phyloP scores from a whole-genome alignment of 2,797 vertebrate genomes.

The Thamnophis elegans region DNA sequence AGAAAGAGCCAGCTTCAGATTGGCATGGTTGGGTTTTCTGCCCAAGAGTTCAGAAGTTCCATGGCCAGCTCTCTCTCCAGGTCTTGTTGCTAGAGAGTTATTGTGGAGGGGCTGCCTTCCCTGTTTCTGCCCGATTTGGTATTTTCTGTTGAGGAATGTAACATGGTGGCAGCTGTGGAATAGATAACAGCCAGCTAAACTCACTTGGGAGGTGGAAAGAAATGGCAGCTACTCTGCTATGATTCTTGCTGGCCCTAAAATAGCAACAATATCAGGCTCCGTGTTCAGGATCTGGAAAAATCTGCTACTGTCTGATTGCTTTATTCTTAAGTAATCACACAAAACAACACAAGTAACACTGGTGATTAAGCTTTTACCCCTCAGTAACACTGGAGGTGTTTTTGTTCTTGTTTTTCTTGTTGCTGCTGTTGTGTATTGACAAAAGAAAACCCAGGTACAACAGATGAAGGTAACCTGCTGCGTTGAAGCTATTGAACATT shows the following conservation, averaged over 20 bases:
- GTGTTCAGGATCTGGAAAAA: neutral
- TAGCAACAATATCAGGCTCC: neutral
- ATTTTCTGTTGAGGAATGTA: neutral
- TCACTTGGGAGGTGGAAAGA: neutral
- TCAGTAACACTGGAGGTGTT: neutral
- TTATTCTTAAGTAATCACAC: neutral
- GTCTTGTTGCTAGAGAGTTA: neutral
- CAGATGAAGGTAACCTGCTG: neutral
- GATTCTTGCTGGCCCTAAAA: neutral
- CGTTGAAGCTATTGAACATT: neutral
- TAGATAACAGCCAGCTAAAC: neutral
- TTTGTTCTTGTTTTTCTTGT: neutral
- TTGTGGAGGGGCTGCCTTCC: too few species aligned
- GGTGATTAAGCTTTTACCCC: neutral
- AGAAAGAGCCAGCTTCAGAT: neutral
- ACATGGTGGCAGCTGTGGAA: neutral
- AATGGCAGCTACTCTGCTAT: neutral
- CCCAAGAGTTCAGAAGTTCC: neutral
- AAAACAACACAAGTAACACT: neutral
- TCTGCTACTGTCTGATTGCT: neutral
- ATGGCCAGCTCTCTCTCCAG: neutral
- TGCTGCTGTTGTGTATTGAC: neutral
- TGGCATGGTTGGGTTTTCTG: neutral
- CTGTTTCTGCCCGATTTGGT: neutral
- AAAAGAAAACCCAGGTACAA: neutral